phyloP scores from a whole-genome alignment of 1,140 invertebrate genomes.

The Propsilocerus akamusi region DNA sequence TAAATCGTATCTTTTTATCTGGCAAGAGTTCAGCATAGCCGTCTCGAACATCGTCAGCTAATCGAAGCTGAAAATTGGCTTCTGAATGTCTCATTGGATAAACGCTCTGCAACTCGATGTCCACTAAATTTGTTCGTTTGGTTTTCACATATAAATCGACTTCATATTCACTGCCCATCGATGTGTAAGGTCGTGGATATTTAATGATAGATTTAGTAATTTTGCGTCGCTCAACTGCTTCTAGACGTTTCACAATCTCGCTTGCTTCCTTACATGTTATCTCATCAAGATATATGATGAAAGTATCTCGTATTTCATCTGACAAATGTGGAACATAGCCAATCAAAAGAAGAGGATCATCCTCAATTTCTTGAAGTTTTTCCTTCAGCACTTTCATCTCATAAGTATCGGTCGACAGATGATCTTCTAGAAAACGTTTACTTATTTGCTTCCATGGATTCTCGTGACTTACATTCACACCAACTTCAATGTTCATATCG shows the following conservation, averaged over 20 bases:
- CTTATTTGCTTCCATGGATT: constrained; percentile 47
- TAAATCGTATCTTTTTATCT: constrained; percentile 29
- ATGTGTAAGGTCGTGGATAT: constrained; percentile 33
- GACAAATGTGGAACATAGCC: constrained; percentile 44
- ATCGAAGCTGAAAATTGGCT: constrained; percentile 26
- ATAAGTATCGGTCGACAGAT: constrained; percentile 26
- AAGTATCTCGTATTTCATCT: constrained; percentile 48
- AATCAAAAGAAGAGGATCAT: constrained; percentile 36
- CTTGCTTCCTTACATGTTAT: constrained; percentile 27
- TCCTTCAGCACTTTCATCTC: constrained; percentile 19
- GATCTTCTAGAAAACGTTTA: constrained; percentile 39
- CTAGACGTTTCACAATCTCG: constrained; percentile 31
- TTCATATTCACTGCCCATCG: constrained; percentile 40
- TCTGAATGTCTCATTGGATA: constrained; percentile 32
- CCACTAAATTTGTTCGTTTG: constrained; percentile 33
- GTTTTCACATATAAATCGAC: constrained; percentile 31
- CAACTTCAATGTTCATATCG: constrained; percentile 28
- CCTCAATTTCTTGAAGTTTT: constrained; percentile 28
- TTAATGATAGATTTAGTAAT: constrained; percentile 41
- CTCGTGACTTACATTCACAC: constrained; percentile 41
- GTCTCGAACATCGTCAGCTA: constrained; percentile 34
- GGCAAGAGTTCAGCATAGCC: constrained; percentile 42
- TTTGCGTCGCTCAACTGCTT: constrained; percentile 36
- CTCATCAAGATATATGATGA: constrained; percentile 30
- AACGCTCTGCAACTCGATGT: constrained; percentile 40